Percentiles rank a stretch among this genome's conserved stretches.
These are phyloP conservation scores for Deladenus siricidicola DNA, from an alignment of 2,888 invertebrate genomes.

Conservation along the genomic window DNA sequence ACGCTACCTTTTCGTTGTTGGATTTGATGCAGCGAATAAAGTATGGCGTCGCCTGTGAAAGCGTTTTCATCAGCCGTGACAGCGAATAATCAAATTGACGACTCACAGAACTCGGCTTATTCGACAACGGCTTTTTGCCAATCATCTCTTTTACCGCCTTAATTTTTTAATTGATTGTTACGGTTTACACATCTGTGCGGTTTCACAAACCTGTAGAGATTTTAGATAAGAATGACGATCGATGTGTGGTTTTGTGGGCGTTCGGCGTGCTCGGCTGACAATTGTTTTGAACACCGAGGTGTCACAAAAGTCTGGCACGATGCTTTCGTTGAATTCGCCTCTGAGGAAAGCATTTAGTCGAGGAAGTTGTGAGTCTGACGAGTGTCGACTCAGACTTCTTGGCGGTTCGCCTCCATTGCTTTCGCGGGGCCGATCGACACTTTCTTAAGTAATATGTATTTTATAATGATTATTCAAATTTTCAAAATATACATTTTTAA, in stretches of 20 bases:
- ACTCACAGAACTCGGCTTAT: slow-evolving; percentile 72
- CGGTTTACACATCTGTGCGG: too few relatives aligned
- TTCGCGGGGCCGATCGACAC: slow-evolving; percentile 38
- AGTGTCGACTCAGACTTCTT: slow-evolving; percentile 17
- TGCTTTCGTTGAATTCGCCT: slow-evolving; percentile 42
- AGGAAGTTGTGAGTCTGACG: slow-evolving; percentile 49
- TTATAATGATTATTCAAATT: not conserved
- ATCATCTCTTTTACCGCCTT: slow-evolving; percentile 86
- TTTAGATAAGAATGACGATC: slow-evolving; percentile 40
- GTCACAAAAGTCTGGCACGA: slow-evolving; percentile 51
- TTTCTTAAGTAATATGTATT: slow-evolving; percentile 32
- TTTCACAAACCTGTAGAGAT: slow-evolving; percentile 30
- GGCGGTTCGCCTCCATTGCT: slow-evolving; percentile 21
- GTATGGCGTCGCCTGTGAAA: slow-evolving; percentile 79
- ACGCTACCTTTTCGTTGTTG: slow-evolving; percentile 74
- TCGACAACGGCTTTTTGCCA: slow-evolving; percentile 58
- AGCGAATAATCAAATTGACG: slow-evolving; percentile 84
- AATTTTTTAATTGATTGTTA: slow-evolving; percentile 53
- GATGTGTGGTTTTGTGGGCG: slow-evolving; percentile 31
- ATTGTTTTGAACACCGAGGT: slow-evolving; percentile 52
- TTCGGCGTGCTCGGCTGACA: slow-evolving; percentile 39
- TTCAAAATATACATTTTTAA: not conserved
- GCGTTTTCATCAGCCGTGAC: slow-evolving; percentile 80
- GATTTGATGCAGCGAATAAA: slow-evolving; percentile 88
- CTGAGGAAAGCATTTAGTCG: slow-evolving; percentile 49